Conservation (phyloP, 2,797 vertebrate species). For the Gallinago stenura region DNA sequence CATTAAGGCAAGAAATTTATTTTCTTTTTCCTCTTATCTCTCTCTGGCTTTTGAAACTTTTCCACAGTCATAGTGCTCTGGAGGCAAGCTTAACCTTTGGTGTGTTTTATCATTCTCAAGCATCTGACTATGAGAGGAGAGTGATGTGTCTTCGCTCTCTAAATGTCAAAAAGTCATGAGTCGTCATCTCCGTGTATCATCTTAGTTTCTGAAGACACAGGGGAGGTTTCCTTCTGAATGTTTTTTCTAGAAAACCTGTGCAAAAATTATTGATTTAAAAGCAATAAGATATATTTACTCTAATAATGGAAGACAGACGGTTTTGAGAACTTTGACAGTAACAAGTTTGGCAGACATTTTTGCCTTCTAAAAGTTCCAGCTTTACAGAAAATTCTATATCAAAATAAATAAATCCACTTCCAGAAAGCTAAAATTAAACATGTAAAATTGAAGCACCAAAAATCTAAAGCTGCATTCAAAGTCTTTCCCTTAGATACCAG, state of each 20-base stretch:
- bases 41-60: slow-evolving; percentile 23
- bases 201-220: not conserved
- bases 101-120: not conserved
- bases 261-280: not conserved
- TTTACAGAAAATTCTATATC: not conserved
- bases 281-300: not conserved
- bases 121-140: not conserved
- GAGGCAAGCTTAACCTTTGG: slow-evolving; percentile 35
- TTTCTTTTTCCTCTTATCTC: not conserved
- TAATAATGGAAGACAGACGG: not conserved
- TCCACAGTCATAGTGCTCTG: not conserved
- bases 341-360: not conserved
- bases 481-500: not conserved
- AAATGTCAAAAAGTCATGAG: slow-evolving; percentile 44
- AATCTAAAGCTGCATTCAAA: not conserved
- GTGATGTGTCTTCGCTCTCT: not conserved
- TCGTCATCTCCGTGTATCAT: not conserved
- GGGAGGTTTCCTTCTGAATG: not conserved
- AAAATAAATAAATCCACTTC: not conserved
- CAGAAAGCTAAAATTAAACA: not conserved
- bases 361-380: not conserved
- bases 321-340: not conserved
- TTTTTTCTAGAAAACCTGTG: not conserved
- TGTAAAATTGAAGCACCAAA: not conserved
- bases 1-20: not conserved